These are phyloP conservation scores for Drosophila saltans DNA, from an alignment of 1,140 invertebrate genomes.

Conservation along the genomic window DNA sequence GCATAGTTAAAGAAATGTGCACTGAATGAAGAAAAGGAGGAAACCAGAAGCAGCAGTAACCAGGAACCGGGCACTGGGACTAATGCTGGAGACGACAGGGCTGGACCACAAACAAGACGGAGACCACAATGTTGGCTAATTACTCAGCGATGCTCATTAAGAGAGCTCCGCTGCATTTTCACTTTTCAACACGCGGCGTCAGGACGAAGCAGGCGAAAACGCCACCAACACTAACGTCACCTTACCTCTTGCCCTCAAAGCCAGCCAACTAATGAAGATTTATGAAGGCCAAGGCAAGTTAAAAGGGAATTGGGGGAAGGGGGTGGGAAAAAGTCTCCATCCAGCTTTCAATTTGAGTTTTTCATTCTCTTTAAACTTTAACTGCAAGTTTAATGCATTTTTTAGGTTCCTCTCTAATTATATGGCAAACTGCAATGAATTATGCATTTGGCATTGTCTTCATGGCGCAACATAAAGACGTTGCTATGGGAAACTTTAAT, in stretches of 20 bases:
- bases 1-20: conserved; percentile 51
- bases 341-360: conserved; percentile 6
- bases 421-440: conserved; percentile 75
- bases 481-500: conserved; percentile 66
- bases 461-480: conserved; percentile 30
- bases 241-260: conserved; percentile 8
- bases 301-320: conserved; percentile 45
- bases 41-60: background rate
- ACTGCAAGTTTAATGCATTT: conserved; percentile 70
- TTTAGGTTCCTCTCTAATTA: conserved; percentile 71
- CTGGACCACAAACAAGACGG: conserved; percentile 26
- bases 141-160: conserved; percentile 79
- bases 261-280: conserved; percentile 66
- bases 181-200: conserved; percentile 76
- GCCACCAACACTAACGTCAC: background rate
- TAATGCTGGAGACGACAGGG: background rate
- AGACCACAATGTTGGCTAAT: conserved; percentile 78
- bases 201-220: conserved; percentile 23
- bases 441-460: conserved; percentile 76
- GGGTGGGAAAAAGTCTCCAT: background rate
- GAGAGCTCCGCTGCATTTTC: conserved; percentile 73
- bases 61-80: conserved; percentile 2
- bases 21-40: no score
- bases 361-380: conserved; percentile 31
- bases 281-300: conserved; percentile 62